A percentile compares a stretch with the other conserved stretches of the same genome.
These are phyloP conservation scores for Gobio occitaniae DNA, from an alignment of 2,797 vertebrate genomes.

Conservation along the genomic window DNA sequence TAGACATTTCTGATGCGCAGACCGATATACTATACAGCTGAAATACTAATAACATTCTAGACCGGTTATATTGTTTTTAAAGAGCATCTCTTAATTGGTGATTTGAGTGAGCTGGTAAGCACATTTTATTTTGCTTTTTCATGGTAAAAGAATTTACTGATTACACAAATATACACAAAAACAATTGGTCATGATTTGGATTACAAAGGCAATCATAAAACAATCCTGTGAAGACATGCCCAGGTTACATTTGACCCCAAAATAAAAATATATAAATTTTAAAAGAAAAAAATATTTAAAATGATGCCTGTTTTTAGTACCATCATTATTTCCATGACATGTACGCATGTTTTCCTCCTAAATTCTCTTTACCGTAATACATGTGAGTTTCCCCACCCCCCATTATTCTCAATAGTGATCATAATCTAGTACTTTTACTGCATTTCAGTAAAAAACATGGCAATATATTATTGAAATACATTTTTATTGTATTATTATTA, in stretches of 20 bases:
- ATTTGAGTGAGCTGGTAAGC: background rate
- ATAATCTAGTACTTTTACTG: background rate
- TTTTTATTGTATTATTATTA: background rate
- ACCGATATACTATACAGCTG: background rate
- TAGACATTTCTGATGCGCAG: constrained; percentile 53
- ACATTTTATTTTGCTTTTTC: background rate
- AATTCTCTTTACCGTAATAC: background rate
- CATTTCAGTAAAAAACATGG: background rate
- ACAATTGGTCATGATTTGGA: too few relatives aligned
- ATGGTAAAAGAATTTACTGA: background rate
- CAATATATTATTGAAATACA: background rate
- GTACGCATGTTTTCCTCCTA: background rate
- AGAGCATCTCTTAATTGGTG: constrained; percentile 3
- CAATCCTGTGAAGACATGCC: constrained; percentile 13
- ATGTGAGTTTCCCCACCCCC: fast-evolving
- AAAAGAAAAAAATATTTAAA: background rate
- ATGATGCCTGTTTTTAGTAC: background rate
- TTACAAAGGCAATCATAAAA: background rate
- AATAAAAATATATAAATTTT: background rate
- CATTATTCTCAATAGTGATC: background rate
- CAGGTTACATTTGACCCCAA: constrained; percentile 17
- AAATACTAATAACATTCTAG: constrained; percentile 26
- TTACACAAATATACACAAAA: background rate
- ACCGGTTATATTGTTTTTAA: background rate
- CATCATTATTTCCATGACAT: background rate